Evolutionary conservation across 2,113 vertebrate species (phyloP).

Genomic region (Oryzias curvinotus): DNA sequence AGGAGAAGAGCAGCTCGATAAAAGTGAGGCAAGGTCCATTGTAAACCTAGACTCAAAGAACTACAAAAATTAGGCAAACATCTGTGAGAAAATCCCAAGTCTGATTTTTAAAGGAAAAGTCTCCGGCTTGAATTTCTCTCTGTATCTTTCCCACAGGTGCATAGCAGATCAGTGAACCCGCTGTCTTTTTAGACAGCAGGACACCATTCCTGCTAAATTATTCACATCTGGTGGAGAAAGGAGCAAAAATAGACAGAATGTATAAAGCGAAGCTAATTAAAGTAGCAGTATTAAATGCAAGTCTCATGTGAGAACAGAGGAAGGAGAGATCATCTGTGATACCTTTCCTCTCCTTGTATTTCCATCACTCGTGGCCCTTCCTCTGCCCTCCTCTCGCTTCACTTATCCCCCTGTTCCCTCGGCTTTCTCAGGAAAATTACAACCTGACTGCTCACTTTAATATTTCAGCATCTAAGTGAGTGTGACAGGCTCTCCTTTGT

Average conservation of each 20-base stretch:
- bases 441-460: conserved; percentile 82
- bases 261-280: conserved; percentile 68
- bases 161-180: conserved; percentile 55
- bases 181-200: conserved; percentile 56
- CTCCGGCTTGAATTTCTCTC: conserved; percentile 5
- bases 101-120: conserved; percentile 1
- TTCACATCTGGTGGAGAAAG: conserved; percentile 61
- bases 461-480: conserved; percentile 81
- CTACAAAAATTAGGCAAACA: too few species aligned
- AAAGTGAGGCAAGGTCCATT: too few species aligned
- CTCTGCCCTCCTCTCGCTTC: conserved; percentile 50
- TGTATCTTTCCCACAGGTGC: conserved; percentile 35
- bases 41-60: too few species aligned
- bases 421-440: conserved; percentile 81
- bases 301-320: conserved; percentile 59
- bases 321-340: conserved; percentile 72
- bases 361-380: conserved; percentile 39
- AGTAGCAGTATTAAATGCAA: conserved; percentile 73
- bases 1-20: too few species aligned
- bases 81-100: background rate
- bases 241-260: conserved; percentile 46
- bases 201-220: conserved; percentile 71
- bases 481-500: conserved; percentile 81
- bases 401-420: conserved; percentile 66
- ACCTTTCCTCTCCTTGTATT: conserved; percentile 63